Evolutionary conservation across 1,140 invertebrate species (phyloP).

Genomic region (Zaprionus tsacasi): DNA sequence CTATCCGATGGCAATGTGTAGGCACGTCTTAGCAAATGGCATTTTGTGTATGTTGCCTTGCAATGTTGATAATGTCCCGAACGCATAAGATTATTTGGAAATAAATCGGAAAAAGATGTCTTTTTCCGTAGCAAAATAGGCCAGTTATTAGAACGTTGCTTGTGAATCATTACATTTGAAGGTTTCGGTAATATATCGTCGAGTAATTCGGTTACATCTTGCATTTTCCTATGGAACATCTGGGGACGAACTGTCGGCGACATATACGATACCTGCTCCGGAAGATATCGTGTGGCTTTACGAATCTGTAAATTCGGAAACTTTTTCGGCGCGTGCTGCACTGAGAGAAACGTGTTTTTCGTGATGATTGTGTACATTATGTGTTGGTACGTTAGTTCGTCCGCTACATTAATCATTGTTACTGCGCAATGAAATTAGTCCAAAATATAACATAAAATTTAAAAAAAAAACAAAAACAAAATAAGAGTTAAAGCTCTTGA

Average conservation of each 20-base stretch:
- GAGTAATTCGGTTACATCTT: background rate
- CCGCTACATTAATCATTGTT: background rate
- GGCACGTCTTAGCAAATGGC: background rate
- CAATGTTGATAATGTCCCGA: background rate
- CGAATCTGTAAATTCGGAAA: background rate
- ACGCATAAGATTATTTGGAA: background rate
- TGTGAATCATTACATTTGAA: background rate
- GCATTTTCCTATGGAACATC: background rate
- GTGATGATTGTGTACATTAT: constrained; percentile 3
- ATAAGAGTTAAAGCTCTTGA: background rate
- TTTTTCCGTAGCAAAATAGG: background rate
- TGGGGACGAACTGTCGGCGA: background rate
- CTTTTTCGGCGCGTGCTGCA: background rate
- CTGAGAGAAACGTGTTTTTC: background rate
- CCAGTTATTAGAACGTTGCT: background rate
- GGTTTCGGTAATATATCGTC: background rate
- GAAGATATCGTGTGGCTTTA: background rate
- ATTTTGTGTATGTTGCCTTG: background rate
- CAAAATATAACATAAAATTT: constrained; percentile 9
- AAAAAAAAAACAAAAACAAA: background rate
- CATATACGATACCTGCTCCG: constrained; percentile 1
- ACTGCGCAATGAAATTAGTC: background rate
- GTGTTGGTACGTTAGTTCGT: background rate
- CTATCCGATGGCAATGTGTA: background rate
- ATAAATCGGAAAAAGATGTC: background rate